These are phyloP conservation scores for Ennomos quercinarius DNA, from an alignment of 2,888 invertebrate genomes.

Conservation along the genomic window DNA sequence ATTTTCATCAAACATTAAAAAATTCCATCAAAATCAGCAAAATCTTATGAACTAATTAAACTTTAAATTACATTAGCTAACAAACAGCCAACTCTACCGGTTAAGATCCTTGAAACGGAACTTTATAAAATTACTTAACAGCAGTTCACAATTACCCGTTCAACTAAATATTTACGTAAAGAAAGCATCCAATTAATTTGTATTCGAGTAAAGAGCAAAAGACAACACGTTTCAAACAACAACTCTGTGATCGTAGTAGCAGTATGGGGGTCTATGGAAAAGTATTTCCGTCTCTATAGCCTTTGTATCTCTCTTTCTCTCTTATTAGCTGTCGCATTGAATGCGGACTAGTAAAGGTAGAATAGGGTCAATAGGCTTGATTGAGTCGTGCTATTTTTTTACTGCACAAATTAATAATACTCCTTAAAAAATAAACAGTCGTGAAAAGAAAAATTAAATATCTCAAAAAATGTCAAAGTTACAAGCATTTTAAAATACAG, in stretches of 20 bases:
- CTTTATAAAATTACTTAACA: constrained; percentile 26
- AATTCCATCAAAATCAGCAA: neutral
- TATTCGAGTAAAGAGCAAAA: constrained; percentile 30
- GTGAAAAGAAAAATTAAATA: too few species aligned
- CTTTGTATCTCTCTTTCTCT: too few species aligned
- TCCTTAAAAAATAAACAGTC: too few species aligned
- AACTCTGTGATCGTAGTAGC: constrained; percentile 5
- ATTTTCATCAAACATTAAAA: too few species aligned
- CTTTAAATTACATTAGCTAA: constrained; percentile 15
- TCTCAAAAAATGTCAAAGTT: too few species aligned
- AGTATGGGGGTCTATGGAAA: constrained; percentile 10
- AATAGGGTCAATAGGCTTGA: too few species aligned
- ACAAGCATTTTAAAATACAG: too few species aligned
- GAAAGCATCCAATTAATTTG: constrained; percentile 32
- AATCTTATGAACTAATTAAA: constrained; percentile 11
- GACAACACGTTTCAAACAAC: constrained; percentile 24
- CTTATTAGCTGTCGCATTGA: too few species aligned
- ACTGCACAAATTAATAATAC: too few species aligned
- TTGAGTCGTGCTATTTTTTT: too few species aligned
- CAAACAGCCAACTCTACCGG: constrained; percentile 5
- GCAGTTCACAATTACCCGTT: constrained; percentile 25
- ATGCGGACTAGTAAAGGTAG: too few species aligned
- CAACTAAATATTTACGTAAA: constrained; percentile 28
- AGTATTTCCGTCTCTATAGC: neutral
- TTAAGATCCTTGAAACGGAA: constrained; percentile 10